Evolutionary conservation across 2,113 vertebrate genomes (phyloP), one percentile per base, ranked within the genome.

Genomic region (Anhinga rufa): DNA sequence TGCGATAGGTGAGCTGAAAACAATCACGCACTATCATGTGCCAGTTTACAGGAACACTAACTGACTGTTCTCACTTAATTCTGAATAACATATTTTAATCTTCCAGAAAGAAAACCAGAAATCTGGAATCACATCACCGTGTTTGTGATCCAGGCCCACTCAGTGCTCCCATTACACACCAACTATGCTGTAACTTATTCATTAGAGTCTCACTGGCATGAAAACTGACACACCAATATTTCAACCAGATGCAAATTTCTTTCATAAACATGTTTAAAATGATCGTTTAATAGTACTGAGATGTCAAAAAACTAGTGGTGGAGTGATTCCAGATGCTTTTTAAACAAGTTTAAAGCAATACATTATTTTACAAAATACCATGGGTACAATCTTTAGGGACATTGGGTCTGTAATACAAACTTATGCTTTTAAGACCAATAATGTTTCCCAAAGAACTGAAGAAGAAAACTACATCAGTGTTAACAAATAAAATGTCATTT

Each of bases 401-500:
- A 70, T 7, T 77, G 82, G 28, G 65, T 89, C 66, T 86, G 82
- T 46, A 86, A 93, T 42, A 26, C 48, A 94, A 90, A 88, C 31
- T 84, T 91, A 36, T 0, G 40, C 52, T 88, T 96, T 90, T 91
- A 55, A 93, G 71, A 92, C 69, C 71, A 79, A n/a, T 51, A 61
- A 92, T 28, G 88, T 74, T 65, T 94, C 57, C 38, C 62, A 68
- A 68, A 86, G 80, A 93, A 94, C 52, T 74, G 13, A 75, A 70
- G 38, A 68, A 84, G 49, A 46, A 88, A 97, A 93, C n/a, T 25
- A 34, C 82, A 94, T 81, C 65, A 46, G 9, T 74, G 88, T 62
- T 95, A 72, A 91, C 36, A 92, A 94, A 86, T 28, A 90, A 87
- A 88, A 55, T n/a, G 28, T 88, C 9, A 87, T 94, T 94, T 97